Conservation (phyloP, 2,888 invertebrate genomes). For the Patella caerulea region DNA sequence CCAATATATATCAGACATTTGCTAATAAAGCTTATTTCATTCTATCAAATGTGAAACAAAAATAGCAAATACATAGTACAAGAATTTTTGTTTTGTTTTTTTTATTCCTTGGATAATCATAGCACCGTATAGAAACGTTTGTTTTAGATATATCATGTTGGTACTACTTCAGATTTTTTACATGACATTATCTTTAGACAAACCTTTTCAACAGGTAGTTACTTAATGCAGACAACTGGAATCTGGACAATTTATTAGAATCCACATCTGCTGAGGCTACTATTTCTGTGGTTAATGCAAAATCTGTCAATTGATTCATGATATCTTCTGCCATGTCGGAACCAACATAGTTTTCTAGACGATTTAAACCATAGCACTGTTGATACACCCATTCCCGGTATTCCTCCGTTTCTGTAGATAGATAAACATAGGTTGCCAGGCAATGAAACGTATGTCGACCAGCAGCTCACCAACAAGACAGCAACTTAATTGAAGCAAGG, state of each 20-base stretch:
- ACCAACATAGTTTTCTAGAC: slow-evolving; percentile 50
- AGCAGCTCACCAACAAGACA: too few relatives aligned
- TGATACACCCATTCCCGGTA: slow-evolving; percentile 59
- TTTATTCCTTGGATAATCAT: too few relatives aligned
- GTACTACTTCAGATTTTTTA: too few relatives aligned
- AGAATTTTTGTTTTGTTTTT: too few relatives aligned
- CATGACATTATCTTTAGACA: neutral
- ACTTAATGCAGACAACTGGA: slow-evolving; percentile 38
- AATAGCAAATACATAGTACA: too few relatives aligned
- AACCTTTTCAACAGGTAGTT: slow-evolving; percentile 47
- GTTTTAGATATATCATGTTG: too few relatives aligned
- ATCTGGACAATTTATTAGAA: slow-evolving; percentile 34
- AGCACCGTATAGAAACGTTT: neutral
- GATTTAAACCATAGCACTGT: slow-evolving; percentile 56
- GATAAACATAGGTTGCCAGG: too few relatives aligned
- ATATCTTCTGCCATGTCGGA: slow-evolving; percentile 49
- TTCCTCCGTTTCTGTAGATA: slow-evolving; percentile 46
- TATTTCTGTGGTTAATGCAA: slow-evolving; percentile 28
- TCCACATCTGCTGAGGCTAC: neutral
- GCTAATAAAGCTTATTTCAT: too few relatives aligned
- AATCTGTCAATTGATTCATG: slow-evolving; percentile 51
- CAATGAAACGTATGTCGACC: too few relatives aligned
- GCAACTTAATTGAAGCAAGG: too few relatives aligned
- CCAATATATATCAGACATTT: too few relatives aligned
- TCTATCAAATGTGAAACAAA: too few relatives aligned